A percentile compares a stretch with the other conserved stretches of the same genome.
Evolutionary conservation across 64 coral and sea anemone genomes (phyloP).

Genomic region (Montipora efflorescens): DNA sequence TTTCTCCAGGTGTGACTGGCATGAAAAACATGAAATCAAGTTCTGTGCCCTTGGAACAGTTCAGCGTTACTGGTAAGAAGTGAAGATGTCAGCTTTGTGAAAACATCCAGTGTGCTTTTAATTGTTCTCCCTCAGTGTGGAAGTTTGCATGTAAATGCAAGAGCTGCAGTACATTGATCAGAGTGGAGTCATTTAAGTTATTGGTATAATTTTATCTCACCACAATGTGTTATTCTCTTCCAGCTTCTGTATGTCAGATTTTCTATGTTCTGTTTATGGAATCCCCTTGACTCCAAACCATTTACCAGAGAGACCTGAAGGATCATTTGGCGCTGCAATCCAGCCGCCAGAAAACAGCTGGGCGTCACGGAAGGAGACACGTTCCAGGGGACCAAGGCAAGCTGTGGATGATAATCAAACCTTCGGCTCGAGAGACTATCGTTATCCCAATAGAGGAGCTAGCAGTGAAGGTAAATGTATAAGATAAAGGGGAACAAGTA

Average conservation of each 20-base stretch:
- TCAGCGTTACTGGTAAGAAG: slow-evolving; percentile 79
- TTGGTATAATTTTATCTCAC: no score
- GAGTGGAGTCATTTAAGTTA: background rate
- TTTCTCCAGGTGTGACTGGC: slow-evolving; percentile 79
- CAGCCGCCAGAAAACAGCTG: slow-evolving; percentile 27
- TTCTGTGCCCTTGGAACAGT: slow-evolving; percentile 92
- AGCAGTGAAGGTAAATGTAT: slow-evolving; percentile 16
- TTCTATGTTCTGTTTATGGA: slow-evolving; percentile 82
- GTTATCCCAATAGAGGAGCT: slow-evolving; percentile 9
- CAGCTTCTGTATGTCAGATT: slow-evolving; percentile 96
- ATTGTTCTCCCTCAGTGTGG: no score
- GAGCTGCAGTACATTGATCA: background rate
- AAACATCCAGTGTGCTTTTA: background rate
- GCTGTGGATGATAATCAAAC: slow-evolving; percentile 6
- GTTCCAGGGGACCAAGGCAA: background rate
- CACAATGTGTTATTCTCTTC: background rate
- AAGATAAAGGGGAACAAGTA: background rate
- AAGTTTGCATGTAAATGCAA: no score
- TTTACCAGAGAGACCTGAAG: slow-evolving; percentile 95
- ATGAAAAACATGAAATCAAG: slow-evolving; percentile 89
- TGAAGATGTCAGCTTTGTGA: background rate
- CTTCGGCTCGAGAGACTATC: slow-evolving; percentile 59
- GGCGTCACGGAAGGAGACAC: background rate
- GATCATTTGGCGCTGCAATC: slow-evolving; percentile 71
- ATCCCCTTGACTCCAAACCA: slow-evolving; percentile 81